These are phyloP conservation scores for Cuniculus paca DNA, from an alignment of 2,797 vertebrate genomes.

Conservation along the genomic window DNA sequence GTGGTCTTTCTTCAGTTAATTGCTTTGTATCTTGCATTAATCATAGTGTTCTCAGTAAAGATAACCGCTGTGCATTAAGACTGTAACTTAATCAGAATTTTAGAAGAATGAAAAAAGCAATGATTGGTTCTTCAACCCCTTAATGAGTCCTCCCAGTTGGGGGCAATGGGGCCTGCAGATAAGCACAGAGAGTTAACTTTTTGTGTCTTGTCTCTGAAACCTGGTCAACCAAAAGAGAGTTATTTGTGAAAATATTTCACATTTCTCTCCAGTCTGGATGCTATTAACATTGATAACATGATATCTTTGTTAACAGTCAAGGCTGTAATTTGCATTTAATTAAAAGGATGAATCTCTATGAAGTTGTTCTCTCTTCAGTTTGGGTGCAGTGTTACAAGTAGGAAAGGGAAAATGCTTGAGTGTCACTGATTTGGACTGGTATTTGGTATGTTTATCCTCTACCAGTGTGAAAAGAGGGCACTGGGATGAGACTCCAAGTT, in stretches of 20 bases:
- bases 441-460: background rate
- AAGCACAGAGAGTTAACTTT: background rate
- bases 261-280: background rate
- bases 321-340: constrained; percentile 49
- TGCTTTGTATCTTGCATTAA: constrained; percentile 50
- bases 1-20: constrained; percentile 61
- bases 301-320: constrained; percentile 1
- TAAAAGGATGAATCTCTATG: constrained; percentile 32
- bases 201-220: background rate
- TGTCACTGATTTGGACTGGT: background rate
- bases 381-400: background rate
- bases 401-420: background rate
- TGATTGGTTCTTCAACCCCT: constrained; percentile 21
- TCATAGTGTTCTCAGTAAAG: constrained; percentile 19
- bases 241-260: background rate
- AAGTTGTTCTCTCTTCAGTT: background rate
- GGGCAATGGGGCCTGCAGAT: background rate
- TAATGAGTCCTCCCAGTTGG: background rate
- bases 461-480: background rate
- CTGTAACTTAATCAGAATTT: constrained; percentile 57
- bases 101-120: constrained; percentile 64
- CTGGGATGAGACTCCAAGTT: background rate
- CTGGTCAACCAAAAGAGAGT: background rate
- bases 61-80: constrained; percentile 56
- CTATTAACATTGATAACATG: constrained; percentile 64